Evolutionary conservation across 1,140 invertebrate species (phyloP).

Genomic region (Magallana ariakensis): DNA sequence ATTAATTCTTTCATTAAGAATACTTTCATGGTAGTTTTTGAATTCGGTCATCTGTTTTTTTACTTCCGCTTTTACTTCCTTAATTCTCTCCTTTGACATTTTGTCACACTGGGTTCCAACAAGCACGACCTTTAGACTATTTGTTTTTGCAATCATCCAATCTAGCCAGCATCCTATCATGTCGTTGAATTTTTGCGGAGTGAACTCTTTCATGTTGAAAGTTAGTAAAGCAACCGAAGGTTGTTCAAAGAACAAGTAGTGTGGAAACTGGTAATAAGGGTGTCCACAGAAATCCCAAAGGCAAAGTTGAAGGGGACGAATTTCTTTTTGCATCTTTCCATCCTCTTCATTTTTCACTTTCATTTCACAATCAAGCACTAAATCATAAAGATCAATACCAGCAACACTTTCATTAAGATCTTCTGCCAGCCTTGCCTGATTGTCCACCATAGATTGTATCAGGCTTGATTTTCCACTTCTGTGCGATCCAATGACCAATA

Average conservation of each 20-base stretch:
- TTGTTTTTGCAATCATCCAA: conserved; percentile 76
- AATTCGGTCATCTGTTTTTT: conserved; percentile 57
- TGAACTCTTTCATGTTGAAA: conserved; percentile 76
- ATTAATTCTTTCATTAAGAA: conserved; percentile 70
- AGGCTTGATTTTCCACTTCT: conserved; percentile 76
- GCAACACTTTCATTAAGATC: conserved; percentile 67
- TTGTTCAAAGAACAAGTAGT: conserved; percentile 75
- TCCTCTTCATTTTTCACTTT: conserved; percentile 58
- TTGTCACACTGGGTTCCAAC: conserved; percentile 75
- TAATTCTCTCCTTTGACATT: conserved; percentile 59
- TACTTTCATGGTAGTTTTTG: conserved; percentile 56
- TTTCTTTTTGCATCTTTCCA: conserved; percentile 47
- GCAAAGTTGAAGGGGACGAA: conserved; percentile 65
- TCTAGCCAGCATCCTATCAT: conserved; percentile 76
- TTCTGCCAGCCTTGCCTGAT: conserved; percentile 70
- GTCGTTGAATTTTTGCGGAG: conserved; percentile 66
- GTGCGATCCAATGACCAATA: conserved; percentile 72
- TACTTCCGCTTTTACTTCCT: conserved; percentile 65
- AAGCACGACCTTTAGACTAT: conserved; percentile 72
- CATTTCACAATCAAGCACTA: conserved; percentile 68
- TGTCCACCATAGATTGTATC: conserved; percentile 74
- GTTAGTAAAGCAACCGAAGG: conserved; percentile 72
- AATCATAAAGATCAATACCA: conserved; percentile 72
- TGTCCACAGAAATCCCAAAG: conserved; percentile 77
- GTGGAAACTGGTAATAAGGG: conserved; percentile 73